phyloP scores from a whole-genome alignment of 2,113 vertebrate genomes.

The Boulengeromyrus knoepffleri region DNA sequence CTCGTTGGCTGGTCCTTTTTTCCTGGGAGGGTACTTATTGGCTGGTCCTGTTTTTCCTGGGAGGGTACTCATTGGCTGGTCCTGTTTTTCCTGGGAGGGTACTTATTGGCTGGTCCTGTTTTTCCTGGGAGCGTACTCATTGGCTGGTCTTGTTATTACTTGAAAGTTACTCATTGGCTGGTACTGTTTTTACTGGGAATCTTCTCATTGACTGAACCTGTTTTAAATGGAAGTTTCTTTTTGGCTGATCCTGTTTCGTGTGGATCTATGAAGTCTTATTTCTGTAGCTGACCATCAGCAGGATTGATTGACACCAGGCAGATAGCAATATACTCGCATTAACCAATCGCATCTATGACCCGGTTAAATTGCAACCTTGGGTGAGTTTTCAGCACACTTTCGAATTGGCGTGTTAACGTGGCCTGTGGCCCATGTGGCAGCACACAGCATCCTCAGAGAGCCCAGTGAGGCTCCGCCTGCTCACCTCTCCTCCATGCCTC shows the following conservation, averaged over 20 bases:
- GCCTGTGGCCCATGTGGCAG: neutral
- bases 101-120: neutral
- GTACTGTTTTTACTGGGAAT: neutral
- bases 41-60: neutral
- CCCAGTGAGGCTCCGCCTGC: neutral
- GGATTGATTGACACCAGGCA: neutral
- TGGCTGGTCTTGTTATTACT: neutral
- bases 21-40: neutral
- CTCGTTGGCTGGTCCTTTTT: neutral
- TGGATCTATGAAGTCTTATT: neutral
- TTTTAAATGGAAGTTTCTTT: no score
- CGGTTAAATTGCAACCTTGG: neutral
- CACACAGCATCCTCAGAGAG: constrained; percentile 23
- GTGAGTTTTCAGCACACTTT: neutral
- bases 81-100: neutral
- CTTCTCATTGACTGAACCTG: neutral
- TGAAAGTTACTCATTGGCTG: no score
- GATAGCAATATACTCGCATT: neutral
- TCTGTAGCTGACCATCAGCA: neutral
- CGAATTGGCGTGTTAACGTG: neutral
- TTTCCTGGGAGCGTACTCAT: neutral
- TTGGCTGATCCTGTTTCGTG: neutral
- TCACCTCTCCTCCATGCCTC: neutral
- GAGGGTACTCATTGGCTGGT: neutral
- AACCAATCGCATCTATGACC: neutral